Percentiles rank a stretch among this genome's conserved stretches.
Conservation (phyloP, 2,888 invertebrate species). For the Cheiracanthium punctorium region DNA sequence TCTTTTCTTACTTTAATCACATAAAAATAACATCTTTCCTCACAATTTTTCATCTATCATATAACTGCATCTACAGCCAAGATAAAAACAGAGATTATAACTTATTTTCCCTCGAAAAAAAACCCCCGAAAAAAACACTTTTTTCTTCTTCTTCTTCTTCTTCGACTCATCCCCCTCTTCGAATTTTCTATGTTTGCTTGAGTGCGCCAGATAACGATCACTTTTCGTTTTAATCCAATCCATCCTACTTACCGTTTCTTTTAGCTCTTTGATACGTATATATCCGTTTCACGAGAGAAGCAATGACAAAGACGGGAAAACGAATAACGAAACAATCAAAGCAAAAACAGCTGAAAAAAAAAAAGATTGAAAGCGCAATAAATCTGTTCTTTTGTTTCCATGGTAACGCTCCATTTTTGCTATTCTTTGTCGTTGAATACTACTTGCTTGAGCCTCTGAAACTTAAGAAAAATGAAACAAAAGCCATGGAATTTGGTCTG, state of each 20-base stretch:
- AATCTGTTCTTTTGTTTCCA: constrained; percentile 52
- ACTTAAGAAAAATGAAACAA: constrained; percentile 57
- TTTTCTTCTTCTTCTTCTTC: neutral
- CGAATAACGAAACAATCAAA: constrained; percentile 26
- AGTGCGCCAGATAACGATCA: constrained; percentile 47
- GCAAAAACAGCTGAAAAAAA: constrained; percentile 2
- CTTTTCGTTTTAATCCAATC: constrained; percentile 62
- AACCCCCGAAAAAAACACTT: neutral
- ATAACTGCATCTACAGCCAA: no score
- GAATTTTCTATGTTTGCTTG: neutral
- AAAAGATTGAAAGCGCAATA: constrained; percentile 41
- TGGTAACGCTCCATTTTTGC: constrained; percentile 40
- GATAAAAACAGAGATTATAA: constrained; percentile 8
- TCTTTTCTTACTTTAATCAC: no score
- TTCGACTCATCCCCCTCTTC: no score
- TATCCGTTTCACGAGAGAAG: constrained; percentile 25
- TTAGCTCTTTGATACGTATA: constrained; percentile 38
- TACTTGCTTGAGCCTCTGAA: constrained; percentile 21
- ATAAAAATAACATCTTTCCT: no score
- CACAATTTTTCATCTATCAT: no score
- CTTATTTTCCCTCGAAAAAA: neutral
- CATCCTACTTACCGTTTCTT: constrained; percentile 36
- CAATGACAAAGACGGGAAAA: constrained; percentile 52
- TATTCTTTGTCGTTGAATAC: constrained; percentile 35
- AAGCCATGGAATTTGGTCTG: constrained; percentile 32